phyloP scores from a whole-genome alignment of 2,797 vertebrate species.

The Cossypha dichroa region DNA sequence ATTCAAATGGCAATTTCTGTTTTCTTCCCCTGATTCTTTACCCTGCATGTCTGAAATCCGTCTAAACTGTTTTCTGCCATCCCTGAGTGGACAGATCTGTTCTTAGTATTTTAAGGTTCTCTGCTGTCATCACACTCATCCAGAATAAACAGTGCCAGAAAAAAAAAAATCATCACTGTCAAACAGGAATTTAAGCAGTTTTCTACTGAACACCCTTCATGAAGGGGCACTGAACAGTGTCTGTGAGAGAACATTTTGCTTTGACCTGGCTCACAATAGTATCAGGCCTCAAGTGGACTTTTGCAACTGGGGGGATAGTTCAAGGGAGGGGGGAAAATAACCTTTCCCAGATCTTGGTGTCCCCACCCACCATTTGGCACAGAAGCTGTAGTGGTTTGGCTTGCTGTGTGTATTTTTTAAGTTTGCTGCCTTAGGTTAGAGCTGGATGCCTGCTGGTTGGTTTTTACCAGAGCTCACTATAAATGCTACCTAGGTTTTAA shows the following conservation, averaged over 20 bases:
- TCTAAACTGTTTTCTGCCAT: background rate
- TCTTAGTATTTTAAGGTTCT: background rate
- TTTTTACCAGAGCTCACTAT: conserved; percentile 26
- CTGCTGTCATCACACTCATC: background rate
- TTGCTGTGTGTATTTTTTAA: conserved; percentile 9
- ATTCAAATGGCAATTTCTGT: background rate
- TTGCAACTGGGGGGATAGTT: background rate
- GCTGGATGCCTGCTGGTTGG: background rate
- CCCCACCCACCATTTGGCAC: conserved; percentile 6
- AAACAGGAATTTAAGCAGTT: background rate
- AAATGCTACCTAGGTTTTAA: conserved; percentile 28
- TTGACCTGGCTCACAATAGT: background rate
- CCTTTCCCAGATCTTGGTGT: background rate
- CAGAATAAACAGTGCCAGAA: background rate
- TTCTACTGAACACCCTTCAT: background rate
- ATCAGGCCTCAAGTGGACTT: background rate
- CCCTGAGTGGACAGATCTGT: background rate
- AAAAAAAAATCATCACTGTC: background rate
- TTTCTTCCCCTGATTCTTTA: background rate
- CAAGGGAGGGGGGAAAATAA: background rate
- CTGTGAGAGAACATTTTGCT: background rate
- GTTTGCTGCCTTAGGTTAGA: conserved; percentile 27
- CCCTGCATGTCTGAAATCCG: background rate
- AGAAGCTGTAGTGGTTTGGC: conserved; percentile 27
- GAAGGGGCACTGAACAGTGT: background rate